Conservation (phyloP, 2,113 vertebrate species). For the Grallaria varia region DNA sequence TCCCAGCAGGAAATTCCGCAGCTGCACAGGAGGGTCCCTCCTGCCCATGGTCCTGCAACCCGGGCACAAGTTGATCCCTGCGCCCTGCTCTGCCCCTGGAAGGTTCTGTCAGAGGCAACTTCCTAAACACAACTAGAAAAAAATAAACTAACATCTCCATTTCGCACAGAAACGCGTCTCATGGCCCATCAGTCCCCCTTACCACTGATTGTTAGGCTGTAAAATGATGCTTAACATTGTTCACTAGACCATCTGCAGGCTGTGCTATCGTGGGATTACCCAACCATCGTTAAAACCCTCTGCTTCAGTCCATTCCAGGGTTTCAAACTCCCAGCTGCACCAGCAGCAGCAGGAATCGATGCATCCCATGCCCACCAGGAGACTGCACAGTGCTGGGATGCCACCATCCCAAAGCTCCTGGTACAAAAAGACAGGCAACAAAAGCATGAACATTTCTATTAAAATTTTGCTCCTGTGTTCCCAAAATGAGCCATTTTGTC, state of each 20-base stretch:
- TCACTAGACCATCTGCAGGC: not conserved
- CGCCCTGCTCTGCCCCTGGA: not conserved
- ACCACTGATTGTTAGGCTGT: not conserved
- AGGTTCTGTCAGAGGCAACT: not conserved
- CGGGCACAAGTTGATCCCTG: not conserved
- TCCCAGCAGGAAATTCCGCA: not conserved
- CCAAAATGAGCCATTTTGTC: not conserved
- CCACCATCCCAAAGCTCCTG: not conserved
- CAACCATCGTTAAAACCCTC: not conserved
- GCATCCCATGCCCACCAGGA: not conserved
- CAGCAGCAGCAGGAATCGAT: not conserved
- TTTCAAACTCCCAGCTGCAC: not conserved
- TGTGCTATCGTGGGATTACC: not conserved
- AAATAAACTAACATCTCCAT: not conserved
- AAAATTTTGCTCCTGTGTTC: not conserved
- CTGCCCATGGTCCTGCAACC: rapidly evolving
- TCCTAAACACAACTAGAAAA: not conserved
- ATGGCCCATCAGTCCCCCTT: not conserved
- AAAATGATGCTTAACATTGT: not conserved
- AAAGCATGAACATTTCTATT: not conserved
- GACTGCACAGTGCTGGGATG: not conserved
- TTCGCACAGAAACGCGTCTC: not conserved
- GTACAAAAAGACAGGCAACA: not conserved
- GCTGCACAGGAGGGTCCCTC: not conserved
- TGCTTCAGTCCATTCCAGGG: not conserved